phyloP scores from a whole-genome alignment of 2,113 vertebrate genomes.

The Bufo gargarizans region DNA sequence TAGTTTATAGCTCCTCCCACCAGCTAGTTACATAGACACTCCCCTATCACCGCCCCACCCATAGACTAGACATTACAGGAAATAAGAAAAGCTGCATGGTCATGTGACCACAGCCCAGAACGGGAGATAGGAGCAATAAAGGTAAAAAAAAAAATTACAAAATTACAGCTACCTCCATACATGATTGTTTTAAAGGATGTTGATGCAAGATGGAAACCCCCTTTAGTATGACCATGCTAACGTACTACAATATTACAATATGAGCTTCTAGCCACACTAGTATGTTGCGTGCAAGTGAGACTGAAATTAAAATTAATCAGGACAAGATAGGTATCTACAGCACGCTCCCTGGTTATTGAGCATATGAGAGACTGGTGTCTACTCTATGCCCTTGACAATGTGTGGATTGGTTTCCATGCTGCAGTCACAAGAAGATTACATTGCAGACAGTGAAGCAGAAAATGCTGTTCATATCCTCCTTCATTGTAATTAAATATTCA shows the following conservation, averaged over 20 bases:
- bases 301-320: neutral
- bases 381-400: slow-evolving; percentile 46
- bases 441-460: slow-evolving; percentile 55
- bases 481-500: slow-evolving; percentile 57
- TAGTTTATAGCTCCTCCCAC: too few species aligned
- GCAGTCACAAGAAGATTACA: slow-evolving; percentile 49
- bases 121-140: too few species aligned
- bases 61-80: too few species aligned
- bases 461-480: slow-evolving; percentile 36
- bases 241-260: neutral
- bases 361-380: slow-evolving; percentile 21
- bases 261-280: neutral
- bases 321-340: neutral
- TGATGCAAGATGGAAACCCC: too few species aligned
- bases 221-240: too few species aligned
- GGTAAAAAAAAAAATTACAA: too few species aligned
- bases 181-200: too few species aligned
- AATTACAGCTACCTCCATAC: too few species aligned
- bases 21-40: too few species aligned
- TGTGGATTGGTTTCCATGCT: slow-evolving; percentile 38
- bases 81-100: too few species aligned
- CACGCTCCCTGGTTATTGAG: neutral
- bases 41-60: too few species aligned
- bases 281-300: neutral
- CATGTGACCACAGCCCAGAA: too few species aligned